Evolutionary conservation across 2,888 invertebrate species (phyloP).

Genomic region (Desoria tigrina): DNA sequence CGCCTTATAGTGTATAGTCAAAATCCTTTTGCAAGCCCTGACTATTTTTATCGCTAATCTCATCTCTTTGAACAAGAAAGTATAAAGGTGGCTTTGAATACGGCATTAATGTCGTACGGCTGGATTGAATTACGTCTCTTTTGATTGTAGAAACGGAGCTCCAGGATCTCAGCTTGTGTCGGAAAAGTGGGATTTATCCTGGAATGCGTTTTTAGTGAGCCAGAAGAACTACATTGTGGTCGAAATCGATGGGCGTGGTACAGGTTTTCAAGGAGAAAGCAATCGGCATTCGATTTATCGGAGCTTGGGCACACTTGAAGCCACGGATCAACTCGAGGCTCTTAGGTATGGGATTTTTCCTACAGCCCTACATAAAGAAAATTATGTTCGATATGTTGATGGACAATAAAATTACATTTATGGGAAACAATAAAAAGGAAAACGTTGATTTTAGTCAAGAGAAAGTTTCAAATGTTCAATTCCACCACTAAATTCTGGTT

Average conservation of each 20-base stretch:
- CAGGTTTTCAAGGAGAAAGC: constrained; percentile 78
- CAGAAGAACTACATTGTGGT: constrained; percentile 82
- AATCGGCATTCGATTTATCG: constrained; percentile 73
- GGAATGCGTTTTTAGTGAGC: constrained; percentile 82
- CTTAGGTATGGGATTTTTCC: constrained; percentile 55
- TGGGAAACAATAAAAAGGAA: background rate
- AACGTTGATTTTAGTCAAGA: background rate
- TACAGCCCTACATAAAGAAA: background rate
- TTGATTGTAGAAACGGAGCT: constrained; percentile 69
- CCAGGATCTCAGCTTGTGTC: constrained; percentile 85
- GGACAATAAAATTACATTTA: background rate
- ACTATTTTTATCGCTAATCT: too few species aligned
- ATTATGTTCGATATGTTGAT: background rate
- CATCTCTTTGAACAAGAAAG: too few species aligned
- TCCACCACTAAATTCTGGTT: too few species aligned
- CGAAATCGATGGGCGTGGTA: constrained; percentile 84
- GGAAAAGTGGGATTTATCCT: constrained; percentile 74
- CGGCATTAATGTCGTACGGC: too few species aligned
- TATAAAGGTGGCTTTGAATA: too few species aligned
- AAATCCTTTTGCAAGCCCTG: too few species aligned
- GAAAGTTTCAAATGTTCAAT: too few species aligned
- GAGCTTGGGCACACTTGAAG: constrained; percentile 71
- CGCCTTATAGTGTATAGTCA: too few species aligned
- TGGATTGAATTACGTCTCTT: too few species aligned
- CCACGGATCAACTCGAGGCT: constrained; percentile 72